Percentiles rank a stretch among this genome's conserved stretches.
Conservation (phyloP, 2,797 vertebrate genomes). For the Siniperca obscura region DNA sequence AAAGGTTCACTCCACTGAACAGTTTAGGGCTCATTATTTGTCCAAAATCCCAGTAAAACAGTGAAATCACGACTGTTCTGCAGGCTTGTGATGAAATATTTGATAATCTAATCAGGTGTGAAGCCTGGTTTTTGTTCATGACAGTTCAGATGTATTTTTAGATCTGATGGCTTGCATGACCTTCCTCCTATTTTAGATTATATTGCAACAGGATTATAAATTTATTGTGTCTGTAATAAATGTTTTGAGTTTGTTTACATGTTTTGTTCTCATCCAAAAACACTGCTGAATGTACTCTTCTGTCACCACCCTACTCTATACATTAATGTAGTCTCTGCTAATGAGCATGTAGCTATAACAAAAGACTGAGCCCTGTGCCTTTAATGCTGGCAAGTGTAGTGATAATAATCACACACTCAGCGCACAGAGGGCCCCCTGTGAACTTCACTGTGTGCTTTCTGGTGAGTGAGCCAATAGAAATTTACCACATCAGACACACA, state of each 20-base stretch:
- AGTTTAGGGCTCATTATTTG: constrained; percentile 11
- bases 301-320: constrained; percentile 9
- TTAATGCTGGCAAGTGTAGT: constrained; percentile 64
- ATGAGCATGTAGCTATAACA: constrained; percentile 57
- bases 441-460: constrained; percentile 68
- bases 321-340: constrained; percentile 48
- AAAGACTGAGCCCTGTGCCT: constrained; percentile 58
- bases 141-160: constrained; percentile 62
- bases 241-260: constrained; percentile 31
- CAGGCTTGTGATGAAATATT: constrained; percentile 53
- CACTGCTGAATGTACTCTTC: constrained; percentile 22
- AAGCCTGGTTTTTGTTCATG: constrained; percentile 42
- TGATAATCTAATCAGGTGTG: constrained; percentile 69
- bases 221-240: constrained; percentile 24
- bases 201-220: constrained; percentile 54
- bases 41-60: constrained; percentile 24
- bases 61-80: constrained; percentile 15
- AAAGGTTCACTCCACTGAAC: background rate
- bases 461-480: constrained; percentile 72
- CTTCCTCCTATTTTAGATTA: constrained; percentile 55
- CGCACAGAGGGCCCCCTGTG: constrained; percentile 43
- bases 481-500: constrained; percentile 67
- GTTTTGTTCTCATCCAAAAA: constrained; percentile 24
- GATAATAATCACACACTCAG: constrained; percentile 69
- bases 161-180: constrained; percentile 10